A percentile compares a stretch with the other conserved stretches of the same genome.
phyloP scores from a whole-genome alignment of 2,797 vertebrate species.

The Triplophysa bombifrons region DNA sequence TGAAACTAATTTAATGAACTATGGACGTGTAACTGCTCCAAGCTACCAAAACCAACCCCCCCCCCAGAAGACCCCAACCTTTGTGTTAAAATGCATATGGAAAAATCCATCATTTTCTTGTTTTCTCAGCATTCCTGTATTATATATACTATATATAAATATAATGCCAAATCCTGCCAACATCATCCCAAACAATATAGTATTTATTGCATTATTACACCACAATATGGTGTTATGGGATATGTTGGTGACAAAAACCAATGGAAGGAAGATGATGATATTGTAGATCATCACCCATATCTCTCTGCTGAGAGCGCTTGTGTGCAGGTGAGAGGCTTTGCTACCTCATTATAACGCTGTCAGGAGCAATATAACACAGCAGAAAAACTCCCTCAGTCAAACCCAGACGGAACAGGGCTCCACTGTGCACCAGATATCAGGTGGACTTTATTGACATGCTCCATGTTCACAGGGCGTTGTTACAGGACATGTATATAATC shows the following conservation, averaged over 20 bases:
- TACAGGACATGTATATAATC: neutral
- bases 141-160: conserved; percentile 5
- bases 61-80: neutral
- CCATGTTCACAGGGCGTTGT: conserved; percentile 4
- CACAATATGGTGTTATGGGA: conserved; percentile 1
- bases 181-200: conserved; percentile 9
- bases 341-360: conserved; percentile 43
- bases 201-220: conserved; percentile 32
- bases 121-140: conserved; percentile 1
- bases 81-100: neutral
- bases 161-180: conserved; percentile 14
- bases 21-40: conserved; percentile 36
- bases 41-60: neutral
- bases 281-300: conserved; percentile 43
- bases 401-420: conserved; percentile 14
- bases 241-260: neutral
- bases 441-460: conserved; percentile 42
- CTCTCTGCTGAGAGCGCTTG: conserved; percentile 33
- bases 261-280: conserved; percentile 34
- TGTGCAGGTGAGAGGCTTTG: conserved; percentile 29
- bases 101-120: conserved; percentile 6
- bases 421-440: conserved; percentile 14
- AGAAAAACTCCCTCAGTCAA: conserved; percentile 55
- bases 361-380: conserved; percentile 43
- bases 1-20: conserved; percentile 42